Evolutionary conservation across 2,113 vertebrate genomes (phyloP), one percentile per base, ranked within the genome.

Genomic region (Psammodynastes pulverulentus): DNA sequence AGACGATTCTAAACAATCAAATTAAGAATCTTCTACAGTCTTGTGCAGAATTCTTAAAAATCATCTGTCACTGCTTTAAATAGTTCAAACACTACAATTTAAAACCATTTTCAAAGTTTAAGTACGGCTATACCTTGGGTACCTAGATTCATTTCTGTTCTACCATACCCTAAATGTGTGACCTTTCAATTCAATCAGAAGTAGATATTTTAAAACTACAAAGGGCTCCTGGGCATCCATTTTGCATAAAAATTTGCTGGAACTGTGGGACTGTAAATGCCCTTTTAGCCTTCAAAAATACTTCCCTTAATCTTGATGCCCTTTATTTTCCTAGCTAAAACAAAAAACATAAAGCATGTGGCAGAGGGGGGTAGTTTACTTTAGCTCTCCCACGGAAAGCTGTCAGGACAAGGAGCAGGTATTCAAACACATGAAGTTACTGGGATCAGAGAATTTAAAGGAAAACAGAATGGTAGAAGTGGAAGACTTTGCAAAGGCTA

Each of bases 151-250:
- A 89, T 89, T 89, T 92, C 53, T 86, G 72, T 92, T 62, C 72
- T 89, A 48, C 46, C n/a, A 46, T 62, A 89, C 88, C 46, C 88
- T 92, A 89, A 89, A 89, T 7, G 34, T 86, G 46, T 89, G 88
- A 92, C 91, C 91, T 92, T 92, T 92, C 88, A 43, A 92, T 89
- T 92, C 91, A 92, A 92, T 89, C 91, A 89, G 46, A 85, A 49
- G 9, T 24, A 92, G 79, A 86, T 92, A 86, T 86, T 86, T 89
- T 89, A 88, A 89, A 92, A 86, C 88, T 89, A 89, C 88, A 89
- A 86, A 89, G 54, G 88, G 53, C 88, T 88, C 91, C 58, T 85
- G 72, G 91, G 88, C 88, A 89, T 89, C 53, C 49, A 79, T 89
- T 89, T 92, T 92, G 86, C 91, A 92, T 92, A 53, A 92, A 89